Percentiles rank a stretch among this genome's conserved stretches.
These are phyloP conservation scores for Cephalotes varians DNA, from an alignment of 2,888 invertebrate species.

Conservation along the genomic window DNA sequence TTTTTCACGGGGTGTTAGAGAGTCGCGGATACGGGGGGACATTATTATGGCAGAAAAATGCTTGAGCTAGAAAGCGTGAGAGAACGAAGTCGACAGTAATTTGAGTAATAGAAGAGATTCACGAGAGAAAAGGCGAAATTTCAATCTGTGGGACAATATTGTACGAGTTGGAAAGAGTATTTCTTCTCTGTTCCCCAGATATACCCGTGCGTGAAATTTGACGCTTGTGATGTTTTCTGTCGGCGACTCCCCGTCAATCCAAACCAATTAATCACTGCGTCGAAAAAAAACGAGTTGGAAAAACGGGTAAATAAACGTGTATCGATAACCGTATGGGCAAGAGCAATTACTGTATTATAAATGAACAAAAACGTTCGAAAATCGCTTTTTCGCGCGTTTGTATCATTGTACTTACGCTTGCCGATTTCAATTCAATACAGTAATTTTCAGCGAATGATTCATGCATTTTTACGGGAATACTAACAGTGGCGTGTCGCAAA, in stretches of 20 bases:
- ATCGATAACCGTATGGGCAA: conserved; percentile 4
- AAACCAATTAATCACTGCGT: neutral
- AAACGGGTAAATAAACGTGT: conserved; percentile 21
- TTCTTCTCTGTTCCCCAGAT: neutral
- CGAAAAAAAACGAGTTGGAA: neutral
- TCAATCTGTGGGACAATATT: neutral
- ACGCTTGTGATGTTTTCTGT: neutral
- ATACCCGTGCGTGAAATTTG: neutral
- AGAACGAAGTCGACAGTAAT: conserved; percentile 13
- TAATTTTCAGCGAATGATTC: neutral
- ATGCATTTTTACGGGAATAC: neutral
- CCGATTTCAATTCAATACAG: neutral
- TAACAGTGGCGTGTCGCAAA: neutral
- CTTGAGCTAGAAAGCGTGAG: neutral
- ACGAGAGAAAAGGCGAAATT: neutral
- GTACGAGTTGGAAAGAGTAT: neutral
- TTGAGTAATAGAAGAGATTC: neutral
- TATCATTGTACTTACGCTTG: neutral
- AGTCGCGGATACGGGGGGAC: conserved; percentile 11
- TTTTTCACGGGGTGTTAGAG: conserved; percentile 55
- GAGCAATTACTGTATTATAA: neutral
- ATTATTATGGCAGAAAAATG: conserved; percentile 34
- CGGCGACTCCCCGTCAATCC: neutral
- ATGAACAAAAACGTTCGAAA: conserved; percentile 1
- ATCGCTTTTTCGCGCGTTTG: conserved; percentile 7